These are phyloP conservation scores for Actinernus sp. DNA, from an alignment of 92 coral and sea anemone species.

Conservation along the genomic window DNA sequence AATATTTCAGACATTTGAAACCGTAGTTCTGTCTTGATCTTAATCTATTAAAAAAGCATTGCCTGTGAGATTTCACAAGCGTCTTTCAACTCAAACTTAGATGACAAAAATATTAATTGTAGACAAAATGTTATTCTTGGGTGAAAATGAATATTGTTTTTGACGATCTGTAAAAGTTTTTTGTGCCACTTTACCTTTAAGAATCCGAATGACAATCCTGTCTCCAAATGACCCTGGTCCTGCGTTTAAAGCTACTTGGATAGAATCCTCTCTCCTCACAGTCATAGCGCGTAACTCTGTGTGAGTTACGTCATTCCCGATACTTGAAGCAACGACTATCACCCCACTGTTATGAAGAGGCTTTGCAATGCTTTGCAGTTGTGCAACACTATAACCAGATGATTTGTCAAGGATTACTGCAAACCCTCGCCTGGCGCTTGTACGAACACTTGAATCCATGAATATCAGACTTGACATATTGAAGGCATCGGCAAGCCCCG, in stretches of 20 bases:
- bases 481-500: slow-evolving; percentile 8
- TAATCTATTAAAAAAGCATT: no score
- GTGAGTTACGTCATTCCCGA: slow-evolving; percentile 8
- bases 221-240: not conserved
- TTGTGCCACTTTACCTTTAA: slow-evolving; percentile 3
- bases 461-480: not conserved
- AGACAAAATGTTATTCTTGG: no score
- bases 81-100: no score
- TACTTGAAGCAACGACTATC: slow-evolving; percentile 5
- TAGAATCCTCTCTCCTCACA: not conserved
- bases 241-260: slow-evolving; percentile 2
- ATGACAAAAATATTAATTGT: no score
- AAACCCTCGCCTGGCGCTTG: slow-evolving; percentile 11
- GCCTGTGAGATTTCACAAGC: no score
- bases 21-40: no score
- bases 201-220: slow-evolving; percentile 1
- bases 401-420: slow-evolving; percentile 25
- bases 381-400: slow-evolving; percentile 1
- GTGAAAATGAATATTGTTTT: no score
- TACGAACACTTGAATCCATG: not conserved
- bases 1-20: no score
- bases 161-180: no score
- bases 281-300: slow-evolving; percentile 20
- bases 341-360: slow-evolving; percentile 24
- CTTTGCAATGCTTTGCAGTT: slow-evolving; percentile 22